Evolutionary conservation across 2,888 invertebrate genomes (phyloP).

Genomic region (Auanema sp.): DNA sequence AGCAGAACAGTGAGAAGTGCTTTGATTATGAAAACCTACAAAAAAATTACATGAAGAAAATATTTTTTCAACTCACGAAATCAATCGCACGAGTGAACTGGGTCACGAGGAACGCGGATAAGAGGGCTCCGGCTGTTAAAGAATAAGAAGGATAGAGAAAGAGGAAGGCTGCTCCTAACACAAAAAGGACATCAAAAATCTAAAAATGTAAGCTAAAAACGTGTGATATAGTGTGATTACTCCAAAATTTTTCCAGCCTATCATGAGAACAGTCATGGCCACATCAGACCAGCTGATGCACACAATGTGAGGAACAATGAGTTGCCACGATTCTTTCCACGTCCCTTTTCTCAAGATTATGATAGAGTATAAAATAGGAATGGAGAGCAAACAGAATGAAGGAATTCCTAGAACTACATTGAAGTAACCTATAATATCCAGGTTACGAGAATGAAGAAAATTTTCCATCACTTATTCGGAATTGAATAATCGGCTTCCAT

Average conservation of each 20-base stretch:
- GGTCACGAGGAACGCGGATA: conserved; percentile 10
- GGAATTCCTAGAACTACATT: conserved; percentile 39
- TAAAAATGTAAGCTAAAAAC: background rate
- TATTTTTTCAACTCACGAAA: conserved; percentile 18
- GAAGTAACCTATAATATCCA: conserved; percentile 28
- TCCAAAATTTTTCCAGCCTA: conserved; percentile 42
- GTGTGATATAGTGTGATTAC: conserved; percentile 14
- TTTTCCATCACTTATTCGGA: conserved; percentile 30
- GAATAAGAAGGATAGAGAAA: conserved; percentile 20
- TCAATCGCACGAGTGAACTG: conserved; percentile 17
- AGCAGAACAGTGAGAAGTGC: conserved; percentile 41
- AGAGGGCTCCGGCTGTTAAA: conserved; percentile 10
- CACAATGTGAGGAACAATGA: conserved; percentile 49
- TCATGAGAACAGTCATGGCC: conserved; percentile 46
- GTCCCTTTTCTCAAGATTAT: conserved; percentile 30
- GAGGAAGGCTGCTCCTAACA: conserved; percentile 36
- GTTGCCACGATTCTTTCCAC: conserved; percentile 24
- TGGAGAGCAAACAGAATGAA: conserved; percentile 38
- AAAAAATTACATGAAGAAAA: background rate
- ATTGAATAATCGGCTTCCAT: conserved; percentile 43
- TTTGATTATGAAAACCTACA: conserved; percentile 45
- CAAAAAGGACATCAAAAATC: conserved; percentile 32
- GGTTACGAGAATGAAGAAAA: conserved; percentile 1
- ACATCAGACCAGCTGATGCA: conserved; percentile 52
- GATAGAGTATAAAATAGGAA: conserved; percentile 44